phyloP scores from a whole-genome alignment of 2,888 invertebrate genomes.

The Dasysyrphus albostriatus region DNA sequence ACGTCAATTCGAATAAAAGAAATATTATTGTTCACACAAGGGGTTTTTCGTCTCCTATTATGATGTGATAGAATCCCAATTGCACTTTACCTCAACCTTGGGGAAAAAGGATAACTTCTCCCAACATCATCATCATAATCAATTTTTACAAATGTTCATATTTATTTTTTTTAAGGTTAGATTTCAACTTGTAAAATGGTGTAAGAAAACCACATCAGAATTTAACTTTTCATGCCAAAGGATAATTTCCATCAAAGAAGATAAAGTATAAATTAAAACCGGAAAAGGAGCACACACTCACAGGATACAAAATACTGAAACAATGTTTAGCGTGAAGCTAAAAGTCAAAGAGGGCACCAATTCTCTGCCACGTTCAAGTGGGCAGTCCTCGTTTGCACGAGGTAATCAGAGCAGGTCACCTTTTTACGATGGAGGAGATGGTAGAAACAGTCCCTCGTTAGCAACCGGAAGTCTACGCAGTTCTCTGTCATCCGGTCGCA shows the following conservation, averaged over 20 bases:
- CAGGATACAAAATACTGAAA: conserved; percentile 35
- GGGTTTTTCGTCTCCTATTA: not conserved
- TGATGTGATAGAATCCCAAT: conserved; percentile 42
- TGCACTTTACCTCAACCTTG: conserved; percentile 51
- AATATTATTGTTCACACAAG: not conserved
- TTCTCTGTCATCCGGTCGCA: conserved; percentile 82
- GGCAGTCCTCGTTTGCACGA: conserved; percentile 76
- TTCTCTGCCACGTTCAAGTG: conserved; percentile 81
- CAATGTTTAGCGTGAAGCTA: conserved; percentile 84
- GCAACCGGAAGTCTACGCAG: conserved; percentile 81
- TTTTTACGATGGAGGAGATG: conserved; percentile 75
- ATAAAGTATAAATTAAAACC: conserved; percentile 51
- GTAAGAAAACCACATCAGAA: conserved; percentile 28
- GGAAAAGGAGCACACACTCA: conserved; percentile 21
- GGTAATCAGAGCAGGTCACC: conserved; percentile 62
- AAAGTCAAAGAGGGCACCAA: conserved; percentile 84
- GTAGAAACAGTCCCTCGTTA: conserved; percentile 80
- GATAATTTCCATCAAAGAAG: conserved; percentile 35
- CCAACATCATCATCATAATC: not conserved
- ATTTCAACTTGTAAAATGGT: conserved; percentile 43
- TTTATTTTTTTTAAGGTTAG: conserved; percentile 41
- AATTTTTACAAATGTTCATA: conserved; percentile 2
- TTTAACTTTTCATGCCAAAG: conserved; percentile 43
- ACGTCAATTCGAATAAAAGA: conserved; percentile 35
- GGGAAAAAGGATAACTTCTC: not conserved